These are phyloP conservation scores for Sternarchorhynchus goeldii DNA, from an alignment of 2,797 vertebrate species.

Conservation along the genomic window DNA sequence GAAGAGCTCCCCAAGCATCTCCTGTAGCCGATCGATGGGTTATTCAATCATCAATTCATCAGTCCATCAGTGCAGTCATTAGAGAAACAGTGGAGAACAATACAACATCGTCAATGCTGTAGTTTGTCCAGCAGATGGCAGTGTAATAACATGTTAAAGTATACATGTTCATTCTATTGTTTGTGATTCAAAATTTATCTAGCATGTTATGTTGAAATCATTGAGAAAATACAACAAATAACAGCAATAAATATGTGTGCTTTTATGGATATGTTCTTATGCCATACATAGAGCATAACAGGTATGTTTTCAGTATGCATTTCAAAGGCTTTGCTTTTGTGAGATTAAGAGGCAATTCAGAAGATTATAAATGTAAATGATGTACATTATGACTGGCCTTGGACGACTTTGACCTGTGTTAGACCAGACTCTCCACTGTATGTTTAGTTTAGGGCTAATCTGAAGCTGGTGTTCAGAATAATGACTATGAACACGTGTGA, in stretches of 20 bases:
- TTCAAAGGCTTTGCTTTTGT: too few species aligned
- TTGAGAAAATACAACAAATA: not conserved
- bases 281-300: too few species aligned
- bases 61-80: not conserved
- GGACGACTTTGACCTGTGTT: not conserved
- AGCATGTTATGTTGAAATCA: not conserved
- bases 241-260: too few species aligned
- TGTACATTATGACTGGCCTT: not conserved
- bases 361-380: too few species aligned
- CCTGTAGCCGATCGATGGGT: slow-evolving; percentile 70
- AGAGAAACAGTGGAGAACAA: not conserved
- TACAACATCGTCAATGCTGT: not conserved
- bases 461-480: not conserved
- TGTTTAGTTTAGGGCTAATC: too few species aligned
- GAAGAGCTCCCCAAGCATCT: slow-evolving; percentile 97
- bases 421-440: too few species aligned
- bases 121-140: slow-evolving; percentile 67
- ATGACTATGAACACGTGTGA: not conserved
- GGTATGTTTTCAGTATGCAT: too few species aligned
- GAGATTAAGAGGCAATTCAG: too few species aligned
- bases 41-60: slow-evolving; percentile 15
- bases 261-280: too few species aligned
- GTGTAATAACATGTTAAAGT: slow-evolving; percentile 49
- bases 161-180: not conserved
- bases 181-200: not conserved